These are phyloP conservation scores for Stomatorhinus ivindoensis DNA, from an alignment of 2,113 vertebrate species.

Conservation along the genomic window DNA sequence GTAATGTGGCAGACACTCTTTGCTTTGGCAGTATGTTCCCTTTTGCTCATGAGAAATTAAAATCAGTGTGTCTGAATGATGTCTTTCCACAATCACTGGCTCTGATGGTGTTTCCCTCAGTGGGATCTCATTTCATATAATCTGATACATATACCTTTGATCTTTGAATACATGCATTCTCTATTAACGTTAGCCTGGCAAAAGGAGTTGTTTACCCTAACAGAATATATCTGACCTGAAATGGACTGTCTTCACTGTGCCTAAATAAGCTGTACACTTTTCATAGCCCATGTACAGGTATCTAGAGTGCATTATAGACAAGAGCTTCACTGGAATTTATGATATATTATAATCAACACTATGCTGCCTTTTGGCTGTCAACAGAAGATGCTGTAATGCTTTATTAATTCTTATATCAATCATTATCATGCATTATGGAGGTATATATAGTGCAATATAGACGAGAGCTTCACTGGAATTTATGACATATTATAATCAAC, in stretches of 20 bases:
- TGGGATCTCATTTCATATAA: slow-evolving; percentile 7
- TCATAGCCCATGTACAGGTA: background rate
- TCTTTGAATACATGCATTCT: slow-evolving; percentile 23
- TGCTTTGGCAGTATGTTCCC: background rate
- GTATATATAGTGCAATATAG: background rate
- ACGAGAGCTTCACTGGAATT: background rate
- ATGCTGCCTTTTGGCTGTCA: background rate
- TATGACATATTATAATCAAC: background rate
- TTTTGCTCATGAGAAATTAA: background rate
- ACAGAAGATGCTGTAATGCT: background rate
- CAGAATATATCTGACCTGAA: slow-evolving; percentile 16
- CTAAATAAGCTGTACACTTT: background rate
- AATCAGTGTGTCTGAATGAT: background rate
- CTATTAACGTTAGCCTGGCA: slow-evolving; percentile 12
- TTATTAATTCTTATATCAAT: background rate
- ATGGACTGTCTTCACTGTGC: background rate
- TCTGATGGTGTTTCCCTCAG: slow-evolving; percentile 13
- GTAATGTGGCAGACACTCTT: background rate
- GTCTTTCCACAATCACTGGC: background rate
- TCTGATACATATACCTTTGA: slow-evolving; percentile 24
- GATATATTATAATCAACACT: background rate
- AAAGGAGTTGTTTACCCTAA: background rate
- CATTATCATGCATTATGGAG: background rate
- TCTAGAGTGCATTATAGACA: background rate
- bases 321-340: background rate